Evolutionary conservation across 2,797 vertebrate genomes (phyloP), one percentile per base, ranked within the genome.

Genomic region (Harpagifer antarcticus): DNA sequence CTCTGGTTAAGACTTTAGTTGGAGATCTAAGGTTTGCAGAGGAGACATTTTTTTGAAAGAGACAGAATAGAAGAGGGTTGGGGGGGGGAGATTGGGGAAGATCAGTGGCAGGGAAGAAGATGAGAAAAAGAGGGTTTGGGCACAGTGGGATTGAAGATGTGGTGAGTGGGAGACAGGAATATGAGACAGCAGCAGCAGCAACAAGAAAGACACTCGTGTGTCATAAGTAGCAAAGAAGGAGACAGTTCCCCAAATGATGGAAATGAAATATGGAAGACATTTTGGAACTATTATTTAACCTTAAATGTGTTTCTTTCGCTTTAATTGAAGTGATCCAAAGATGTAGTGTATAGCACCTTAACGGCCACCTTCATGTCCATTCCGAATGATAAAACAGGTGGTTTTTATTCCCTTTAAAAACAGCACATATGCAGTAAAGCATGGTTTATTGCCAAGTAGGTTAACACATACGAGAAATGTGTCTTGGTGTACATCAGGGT

Each of bases 141-240:
- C 45, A 52, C 83, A 72, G 76, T 82, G 91, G 89, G 50, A 62
- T 62, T 48, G 60, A 79, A 87, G 87, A 92, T 84, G 72, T 86
- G 84, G 82, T 79, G 86, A 86, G 88, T 78, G 78, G 82, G 86
- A 91, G 86, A 87, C 82, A 83, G 81, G 84, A 82, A 89, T 79
- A 79, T 70, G 86, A 44, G 62, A 45, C 23, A 3, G 23, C 72
- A 71, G 23, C 72, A 71, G 66, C 57, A 48, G 72, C 42, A n/a
- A n/a, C n/a, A 76, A 58, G 53, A 47, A 40, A 67, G 53, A 79
- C 42, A 79, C 45, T 65, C 31, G 23, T 72, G 68, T 79, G 83
- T 77, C 42, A 65, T 77, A 50, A 68, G 42, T 50, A 45, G 20
- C 53, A 76, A 73, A 78, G 69, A 74, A 27, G 8, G 7, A 75